A percentile compares a stretch with the other conserved stretches of the same genome.
Evolutionary conservation across 1,140 invertebrate species (phyloP).

Genomic region (Zaprionus davidi): DNA sequence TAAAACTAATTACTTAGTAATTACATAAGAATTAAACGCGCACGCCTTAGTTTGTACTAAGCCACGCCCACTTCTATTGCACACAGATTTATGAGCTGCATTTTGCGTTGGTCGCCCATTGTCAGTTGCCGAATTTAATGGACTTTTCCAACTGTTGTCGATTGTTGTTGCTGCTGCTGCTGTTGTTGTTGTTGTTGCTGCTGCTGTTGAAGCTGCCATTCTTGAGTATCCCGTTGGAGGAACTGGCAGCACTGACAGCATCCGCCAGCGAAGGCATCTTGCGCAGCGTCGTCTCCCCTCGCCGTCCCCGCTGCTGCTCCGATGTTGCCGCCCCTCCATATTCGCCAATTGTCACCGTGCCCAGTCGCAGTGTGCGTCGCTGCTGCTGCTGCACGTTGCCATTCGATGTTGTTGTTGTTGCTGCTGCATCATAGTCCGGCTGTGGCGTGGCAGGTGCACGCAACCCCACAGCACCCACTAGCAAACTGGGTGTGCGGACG

Average conservation of each 20-base stretch:
- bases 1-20: conserved; percentile 5
- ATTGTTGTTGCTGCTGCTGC: conserved; percentile 37
- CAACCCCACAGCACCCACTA: conserved; percentile 44
- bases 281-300: conserved; percentile 85
- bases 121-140: conserved; percentile 79
- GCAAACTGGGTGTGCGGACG: conserved; percentile 62
- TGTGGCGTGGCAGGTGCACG: conserved; percentile 85
- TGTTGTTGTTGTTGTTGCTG: conserved; percentile 6
- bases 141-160: conserved; percentile 64
- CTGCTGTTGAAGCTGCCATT: conserved; percentile 55
- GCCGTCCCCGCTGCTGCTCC: conserved; percentile 44
- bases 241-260: conserved; percentile 32
- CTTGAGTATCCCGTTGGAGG: conserved; percentile 74
- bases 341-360: conserved; percentile 89
- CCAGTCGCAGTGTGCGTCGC: conserved; percentile 80
- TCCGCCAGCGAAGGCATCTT: conserved; percentile 50
- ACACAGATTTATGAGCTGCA: conserved; percentile 43
- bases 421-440: conserved; percentile 86
- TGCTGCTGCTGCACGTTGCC: conserved; percentile 40
- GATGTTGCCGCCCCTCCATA: conserved; percentile 85
- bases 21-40: conserved; percentile 24
- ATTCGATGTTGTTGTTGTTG: conserved; percentile 5
- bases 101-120: neutral
- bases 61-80: conserved; percentile 51
- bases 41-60: neutral